A percentile compares a stretch with the other conserved stretches of the same genome.
These are phyloP conservation scores for Anseranas semipalmata DNA, from an alignment of 2,113 vertebrate genomes.

Conservation along the genomic window DNA sequence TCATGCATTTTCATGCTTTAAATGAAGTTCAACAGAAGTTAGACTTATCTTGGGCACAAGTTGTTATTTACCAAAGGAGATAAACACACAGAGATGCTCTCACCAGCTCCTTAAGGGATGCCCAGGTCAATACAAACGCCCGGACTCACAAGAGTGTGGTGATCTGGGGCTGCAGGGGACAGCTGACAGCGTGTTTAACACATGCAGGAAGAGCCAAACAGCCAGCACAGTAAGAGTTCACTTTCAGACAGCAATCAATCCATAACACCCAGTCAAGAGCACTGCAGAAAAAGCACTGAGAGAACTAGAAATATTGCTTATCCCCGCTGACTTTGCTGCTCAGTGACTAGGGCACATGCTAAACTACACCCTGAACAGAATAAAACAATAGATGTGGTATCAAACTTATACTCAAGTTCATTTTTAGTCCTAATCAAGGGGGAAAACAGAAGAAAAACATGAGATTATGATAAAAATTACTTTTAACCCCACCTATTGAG, in stretches of 20 bases:
- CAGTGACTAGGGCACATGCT: accelerated
- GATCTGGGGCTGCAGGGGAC: neutral
- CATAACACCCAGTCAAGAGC: no score
- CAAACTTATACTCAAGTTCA: neutral
- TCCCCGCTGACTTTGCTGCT: neutral
- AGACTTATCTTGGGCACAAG: neutral
- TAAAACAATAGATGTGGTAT: neutral
- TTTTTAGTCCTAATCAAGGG: neutral
- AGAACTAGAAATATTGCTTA: neutral
- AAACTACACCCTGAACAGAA: neutral
- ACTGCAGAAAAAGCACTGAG: neutral
- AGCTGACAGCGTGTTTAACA: neutral
- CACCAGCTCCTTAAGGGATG: neutral
- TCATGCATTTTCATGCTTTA: neutral
- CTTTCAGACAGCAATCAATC: neutral
- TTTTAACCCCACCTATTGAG: neutral
- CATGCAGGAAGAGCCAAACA: neutral
- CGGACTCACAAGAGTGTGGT: accelerated
- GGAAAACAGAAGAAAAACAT: neutral
- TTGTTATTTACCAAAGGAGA: neutral
- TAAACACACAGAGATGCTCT: neutral
- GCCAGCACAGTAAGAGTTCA: accelerated
- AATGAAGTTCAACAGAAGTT: neutral
- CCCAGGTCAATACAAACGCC: neutral
- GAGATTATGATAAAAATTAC: neutral